Evolutionary conservation across 2,888 invertebrate genomes (phyloP).

Genomic region (Ceriagrion tenellum): DNA sequence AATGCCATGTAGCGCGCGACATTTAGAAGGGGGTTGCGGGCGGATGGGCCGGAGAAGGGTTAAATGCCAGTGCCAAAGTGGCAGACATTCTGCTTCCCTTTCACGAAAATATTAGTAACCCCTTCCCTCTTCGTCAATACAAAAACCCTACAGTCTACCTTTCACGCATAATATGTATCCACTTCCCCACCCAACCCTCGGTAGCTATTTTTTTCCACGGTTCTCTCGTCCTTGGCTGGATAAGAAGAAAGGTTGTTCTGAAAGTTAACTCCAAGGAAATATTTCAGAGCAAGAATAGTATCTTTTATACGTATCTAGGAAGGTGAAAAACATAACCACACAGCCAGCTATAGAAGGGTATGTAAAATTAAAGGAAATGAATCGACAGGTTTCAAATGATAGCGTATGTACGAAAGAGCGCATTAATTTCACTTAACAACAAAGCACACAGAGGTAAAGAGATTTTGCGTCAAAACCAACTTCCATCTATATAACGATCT

Average conservation of each 20-base stretch:
- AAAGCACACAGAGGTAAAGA: too few species aligned
- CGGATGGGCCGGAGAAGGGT: constrained; percentile 41
- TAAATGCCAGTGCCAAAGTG: constrained; percentile 50
- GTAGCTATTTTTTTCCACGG: neutral
- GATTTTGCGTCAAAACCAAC: too few species aligned
- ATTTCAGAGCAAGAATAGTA: neutral
- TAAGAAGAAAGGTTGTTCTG: neutral
- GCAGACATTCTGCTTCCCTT: neutral
- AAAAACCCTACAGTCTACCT: neutral
- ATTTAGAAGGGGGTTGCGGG: constrained; percentile 37
- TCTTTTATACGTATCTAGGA: too few species aligned
- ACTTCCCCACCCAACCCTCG: neutral
- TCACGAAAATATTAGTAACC: neutral
- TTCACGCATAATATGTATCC: constrained; percentile 11
- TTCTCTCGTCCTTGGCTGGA: neutral
- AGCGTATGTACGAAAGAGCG: too few species aligned
- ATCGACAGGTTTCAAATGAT: too few species aligned
- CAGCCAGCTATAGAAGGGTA: too few species aligned
- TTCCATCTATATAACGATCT: too few species aligned
- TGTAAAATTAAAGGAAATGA: too few species aligned
- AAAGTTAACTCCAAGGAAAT: neutral
- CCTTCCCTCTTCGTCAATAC: neutral
- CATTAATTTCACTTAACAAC: too few species aligned
- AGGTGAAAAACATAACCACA: too few species aligned
- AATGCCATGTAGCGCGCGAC: constrained; percentile 45